These are phyloP conservation scores for Sebastes matsubarae DNA, from an alignment of 2,797 vertebrate species.

Conservation along the genomic window DNA sequence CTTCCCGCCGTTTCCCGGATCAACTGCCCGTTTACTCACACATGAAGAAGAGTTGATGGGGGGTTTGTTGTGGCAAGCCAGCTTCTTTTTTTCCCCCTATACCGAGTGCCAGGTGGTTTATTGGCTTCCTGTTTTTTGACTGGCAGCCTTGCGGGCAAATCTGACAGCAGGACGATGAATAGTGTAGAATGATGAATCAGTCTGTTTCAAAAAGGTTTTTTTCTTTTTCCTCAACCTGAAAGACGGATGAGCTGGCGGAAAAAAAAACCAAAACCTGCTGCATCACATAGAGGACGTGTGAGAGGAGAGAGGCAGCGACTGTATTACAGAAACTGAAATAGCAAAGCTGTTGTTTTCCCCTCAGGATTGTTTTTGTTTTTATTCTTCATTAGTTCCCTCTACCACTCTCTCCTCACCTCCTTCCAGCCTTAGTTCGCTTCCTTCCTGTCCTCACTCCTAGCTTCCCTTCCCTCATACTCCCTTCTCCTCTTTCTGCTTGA, in stretches of 20 bases:
- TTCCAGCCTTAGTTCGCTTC: neutral
- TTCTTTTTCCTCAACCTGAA: neutral
- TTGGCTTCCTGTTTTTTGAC: slow-evolving; percentile 38
- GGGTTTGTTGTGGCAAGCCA: neutral
- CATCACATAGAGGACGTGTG: neutral
- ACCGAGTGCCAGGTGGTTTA: slow-evolving; percentile 31
- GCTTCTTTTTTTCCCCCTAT: neutral
- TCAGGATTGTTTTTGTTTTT: slow-evolving; percentile 25
- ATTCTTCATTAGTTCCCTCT: neutral
- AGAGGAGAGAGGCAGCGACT: neutral
- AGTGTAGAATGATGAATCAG: slow-evolving; percentile 54
- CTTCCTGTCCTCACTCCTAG: neutral
- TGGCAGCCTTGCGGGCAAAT: slow-evolving; percentile 41
- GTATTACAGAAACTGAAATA: slow-evolving; percentile 19
- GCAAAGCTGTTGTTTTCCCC: slow-evolving; percentile 21
- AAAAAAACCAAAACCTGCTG: fast-evolving
- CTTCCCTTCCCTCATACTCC: neutral
- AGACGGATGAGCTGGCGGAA: slow-evolving; percentile 13
- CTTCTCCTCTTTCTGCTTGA: neutral
- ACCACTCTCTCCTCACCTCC: neutral
- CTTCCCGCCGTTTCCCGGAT: neutral
- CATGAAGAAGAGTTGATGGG: neutral
- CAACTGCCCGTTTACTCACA: slow-evolving; percentile 29
- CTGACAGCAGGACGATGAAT: slow-evolving; percentile 55
- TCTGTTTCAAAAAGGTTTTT: slow-evolving; percentile 18